Percentiles rank a stretch among this genome's conserved stretches.
Evolutionary conservation across 2,888 invertebrate species (phyloP).

Genomic region (Orchesella flavescens): DNA sequence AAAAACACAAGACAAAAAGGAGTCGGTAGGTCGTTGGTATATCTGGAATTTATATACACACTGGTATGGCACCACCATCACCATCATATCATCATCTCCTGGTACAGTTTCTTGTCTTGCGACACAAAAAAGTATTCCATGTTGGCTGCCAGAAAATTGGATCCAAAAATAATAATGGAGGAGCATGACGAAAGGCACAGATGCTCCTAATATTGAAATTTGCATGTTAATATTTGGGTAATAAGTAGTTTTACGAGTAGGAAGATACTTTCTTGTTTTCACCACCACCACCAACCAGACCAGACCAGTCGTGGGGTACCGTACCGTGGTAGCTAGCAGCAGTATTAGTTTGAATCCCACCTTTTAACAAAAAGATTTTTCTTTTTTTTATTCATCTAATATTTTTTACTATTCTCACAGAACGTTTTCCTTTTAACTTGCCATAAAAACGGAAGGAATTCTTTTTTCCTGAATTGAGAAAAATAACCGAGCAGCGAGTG

Average conservation of each 20-base stretch:
- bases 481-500: constrained; percentile 13
- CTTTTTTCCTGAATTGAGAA: constrained; percentile 43
- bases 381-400: constrained; percentile 32
- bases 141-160: constrained; percentile 45
- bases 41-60: neutral
- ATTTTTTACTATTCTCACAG: constrained; percentile 40
- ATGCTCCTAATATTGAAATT: constrained; percentile 66
- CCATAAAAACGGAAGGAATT: constrained; percentile 31
- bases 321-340: neutral
- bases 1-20: neutral
- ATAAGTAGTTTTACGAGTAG: constrained; percentile 51
- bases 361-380: constrained; percentile 6
- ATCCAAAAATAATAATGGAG: constrained; percentile 39
- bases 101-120: neutral
- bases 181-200: constrained; percentile 57
- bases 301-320: too few species aligned
- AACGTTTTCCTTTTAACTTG: constrained; percentile 26
- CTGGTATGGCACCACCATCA: neutral
- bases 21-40: neutral
- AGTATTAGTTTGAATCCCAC: too few species aligned
- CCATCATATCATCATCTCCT: neutral
- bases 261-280: constrained; percentile 26
- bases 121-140: neutral
- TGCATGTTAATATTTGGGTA: constrained; percentile 64
- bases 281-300: neutral